A percentile compares a stretch with the other conserved stretches of the same genome.
Evolutionary conservation across 2,113 vertebrate genomes (phyloP).

Genomic region (Ancistrus triradiatus): DNA sequence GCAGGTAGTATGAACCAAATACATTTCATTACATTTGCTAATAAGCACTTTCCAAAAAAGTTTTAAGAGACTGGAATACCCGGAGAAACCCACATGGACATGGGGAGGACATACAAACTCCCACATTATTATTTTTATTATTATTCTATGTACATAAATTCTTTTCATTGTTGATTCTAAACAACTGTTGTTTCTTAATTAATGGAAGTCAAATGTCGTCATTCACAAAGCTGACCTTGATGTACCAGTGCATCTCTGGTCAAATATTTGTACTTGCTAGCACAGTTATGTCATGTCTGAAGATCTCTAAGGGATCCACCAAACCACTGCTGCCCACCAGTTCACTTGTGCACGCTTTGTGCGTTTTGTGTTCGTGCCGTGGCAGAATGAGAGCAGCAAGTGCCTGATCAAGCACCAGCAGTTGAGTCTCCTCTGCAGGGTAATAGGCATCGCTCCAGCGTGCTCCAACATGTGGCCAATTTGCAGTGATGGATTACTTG

Average conservation of each 20-base stretch:
- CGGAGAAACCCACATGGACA: no score
- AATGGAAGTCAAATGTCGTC: neutral
- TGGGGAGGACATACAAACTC: no score
- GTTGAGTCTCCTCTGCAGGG: neutral
- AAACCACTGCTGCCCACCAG: neutral
- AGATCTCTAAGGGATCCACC: neutral
- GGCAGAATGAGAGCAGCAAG: slow-evolving; percentile 1
- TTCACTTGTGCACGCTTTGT: neutral
- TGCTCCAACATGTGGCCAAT: slow-evolving; percentile 13
- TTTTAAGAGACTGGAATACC: no score
- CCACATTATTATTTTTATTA: no score
- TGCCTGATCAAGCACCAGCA: no score
- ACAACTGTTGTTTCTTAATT: no score
- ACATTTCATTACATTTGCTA: no score
- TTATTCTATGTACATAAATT: no score
- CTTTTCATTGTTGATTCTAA: no score
- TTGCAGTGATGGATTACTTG: slow-evolving; percentile 18
- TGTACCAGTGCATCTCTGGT: neutral
- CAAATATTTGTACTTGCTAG: slow-evolving; percentile 1
- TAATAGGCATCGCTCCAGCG: slow-evolving; percentile 10
- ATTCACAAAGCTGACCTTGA: slow-evolving; percentile 1
- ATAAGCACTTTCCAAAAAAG: no score
- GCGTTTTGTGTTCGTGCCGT: neutral
- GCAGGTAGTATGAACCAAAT: no score
- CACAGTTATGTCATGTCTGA: neutral